A percentile compares a stretch with the other conserved stretches of the same genome.
Evolutionary conservation across 2,888 invertebrate species (phyloP).

Genomic region (Polyommatus iphigenia): DNA sequence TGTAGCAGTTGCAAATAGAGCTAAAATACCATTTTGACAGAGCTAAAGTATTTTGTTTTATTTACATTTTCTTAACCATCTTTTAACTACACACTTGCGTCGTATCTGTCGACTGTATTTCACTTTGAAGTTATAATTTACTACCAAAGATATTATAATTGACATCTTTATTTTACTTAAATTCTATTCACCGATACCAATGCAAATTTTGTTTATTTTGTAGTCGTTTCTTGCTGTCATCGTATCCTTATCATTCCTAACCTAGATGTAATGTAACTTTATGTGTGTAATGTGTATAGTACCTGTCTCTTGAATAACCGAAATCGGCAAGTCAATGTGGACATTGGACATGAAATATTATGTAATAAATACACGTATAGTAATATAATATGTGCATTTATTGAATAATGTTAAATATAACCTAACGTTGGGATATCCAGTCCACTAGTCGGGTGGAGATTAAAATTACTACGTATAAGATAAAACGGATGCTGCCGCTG

Average conservation of each 20-base stretch:
- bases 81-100: neutral
- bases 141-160: neutral
- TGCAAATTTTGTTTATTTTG: slow-evolving; percentile 4
- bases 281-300: neutral
- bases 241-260: slow-evolving; percentile 15
- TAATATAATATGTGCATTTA: neutral
- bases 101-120: neutral
- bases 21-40: neutral
- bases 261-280: slow-evolving; percentile 4
- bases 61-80: neutral
- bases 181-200: neutral
- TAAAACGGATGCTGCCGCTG: neutral
- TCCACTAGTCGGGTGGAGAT: too few species aligned
- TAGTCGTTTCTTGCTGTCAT: neutral
- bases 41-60: neutral
- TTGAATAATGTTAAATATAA: neutral
- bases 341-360: neutral
- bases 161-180: neutral
- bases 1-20: neutral
- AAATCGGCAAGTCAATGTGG: neutral
- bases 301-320: neutral
- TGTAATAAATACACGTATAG: neutral
- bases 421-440: neutral
- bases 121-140: neutral
- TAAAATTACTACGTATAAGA: neutral